Evolutionary conservation across 2,888 invertebrate genomes (phyloP).

Genomic region (Oxystoma pomonae): DNA sequence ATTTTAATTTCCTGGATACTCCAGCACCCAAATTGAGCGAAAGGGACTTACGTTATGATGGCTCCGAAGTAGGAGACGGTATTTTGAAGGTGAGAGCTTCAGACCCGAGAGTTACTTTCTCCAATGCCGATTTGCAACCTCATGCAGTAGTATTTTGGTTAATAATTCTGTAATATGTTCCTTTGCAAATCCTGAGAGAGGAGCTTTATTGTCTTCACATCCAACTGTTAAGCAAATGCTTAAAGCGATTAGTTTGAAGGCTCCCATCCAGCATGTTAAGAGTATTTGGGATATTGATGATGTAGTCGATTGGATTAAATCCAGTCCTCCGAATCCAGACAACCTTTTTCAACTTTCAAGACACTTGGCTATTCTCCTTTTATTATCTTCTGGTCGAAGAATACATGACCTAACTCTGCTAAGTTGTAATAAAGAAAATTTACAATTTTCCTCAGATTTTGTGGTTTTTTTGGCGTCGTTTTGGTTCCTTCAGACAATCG

Average conservation of each 20-base stretch:
- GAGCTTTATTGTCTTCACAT: slow-evolving; percentile 11
- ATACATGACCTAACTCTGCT: slow-evolving; percentile 21
- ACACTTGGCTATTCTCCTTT: slow-evolving; percentile 11
- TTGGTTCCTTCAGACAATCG: slow-evolving; percentile 24
- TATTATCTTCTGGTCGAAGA: slow-evolving; percentile 23
- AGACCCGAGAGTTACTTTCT: slow-evolving; percentile 29
- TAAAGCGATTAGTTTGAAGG: slow-evolving; percentile 20
- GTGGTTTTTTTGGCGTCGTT: slow-evolving; percentile 28
- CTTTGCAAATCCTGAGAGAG: slow-evolving; percentile 9
- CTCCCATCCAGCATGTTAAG: slow-evolving; percentile 1
- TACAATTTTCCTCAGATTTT: slow-evolving; percentile 7
- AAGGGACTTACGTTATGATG: slow-evolving; percentile 30
- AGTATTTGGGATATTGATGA: slow-evolving; percentile 16
- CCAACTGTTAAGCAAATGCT: slow-evolving; percentile 23
- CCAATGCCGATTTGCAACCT: slow-evolving; percentile 16
- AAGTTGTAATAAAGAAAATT: slow-evolving; percentile 9
- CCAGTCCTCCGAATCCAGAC: neutral
- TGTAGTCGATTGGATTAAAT: slow-evolving; percentile 7
- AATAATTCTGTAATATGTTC: slow-evolving; percentile 16
- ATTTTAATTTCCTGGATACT: slow-evolving; percentile 29
- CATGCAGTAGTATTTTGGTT: slow-evolving; percentile 11
- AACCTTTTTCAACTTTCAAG: slow-evolving; percentile 21
- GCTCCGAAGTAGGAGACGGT: slow-evolving; percentile 25
- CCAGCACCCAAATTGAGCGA: slow-evolving; percentile 25
- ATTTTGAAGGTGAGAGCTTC: slow-evolving; percentile 35